Evolutionary conservation across 2,113 vertebrate genomes (phyloP), one percentile per base, ranked within the genome.

Genomic region (Corythaixoides concolor): DNA sequence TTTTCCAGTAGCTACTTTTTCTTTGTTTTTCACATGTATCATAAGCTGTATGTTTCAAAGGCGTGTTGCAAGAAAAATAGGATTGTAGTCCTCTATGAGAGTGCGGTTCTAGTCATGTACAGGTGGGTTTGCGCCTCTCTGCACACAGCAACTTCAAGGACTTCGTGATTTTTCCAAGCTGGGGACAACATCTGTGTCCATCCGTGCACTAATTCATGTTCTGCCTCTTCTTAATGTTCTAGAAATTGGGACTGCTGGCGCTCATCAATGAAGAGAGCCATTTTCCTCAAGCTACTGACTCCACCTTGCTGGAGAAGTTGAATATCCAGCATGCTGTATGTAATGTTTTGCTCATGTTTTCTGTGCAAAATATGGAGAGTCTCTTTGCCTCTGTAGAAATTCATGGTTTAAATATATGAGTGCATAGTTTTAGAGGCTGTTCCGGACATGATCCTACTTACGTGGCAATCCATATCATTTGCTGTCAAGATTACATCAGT

Each of bases 241-340:
- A 99, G 99, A 99, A 99, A 98, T 98, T 99, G 90, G 99, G 99
- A 39, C 98, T 99, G 21, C 98, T 99, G 83, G 99, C 99, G 2
- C 98, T 99, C 45, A 98, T 99, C 97, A 99, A 99, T 53, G 99
- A 99, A 98, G 99, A 99, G 96, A 99, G 99, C 89, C 99, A 99
- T 97, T 99, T 99, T 95, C 99, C 99, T 58, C 99, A 99, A 97
- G 99, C 99, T 86, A 99, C 99, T 14, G 99, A 99, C 82, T 98
- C 96, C 84, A 99, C 99, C 13, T 97, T 99, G 59, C 93, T 99
- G 98, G 99, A 99, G 97, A 99, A 99, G 78, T 89, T 99, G 63
- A 99, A 99, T 95, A 98, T 94, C 56, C 99, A 99, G 55, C 99
- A 99, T 83, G 98, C 98, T 4, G 99, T 99, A 98, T 17, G 99